Evolutionary conservation across 2,888 invertebrate genomes (phyloP), one percentile per base, ranked within the genome.

Genomic region (Linnaemya vulpina): DNA sequence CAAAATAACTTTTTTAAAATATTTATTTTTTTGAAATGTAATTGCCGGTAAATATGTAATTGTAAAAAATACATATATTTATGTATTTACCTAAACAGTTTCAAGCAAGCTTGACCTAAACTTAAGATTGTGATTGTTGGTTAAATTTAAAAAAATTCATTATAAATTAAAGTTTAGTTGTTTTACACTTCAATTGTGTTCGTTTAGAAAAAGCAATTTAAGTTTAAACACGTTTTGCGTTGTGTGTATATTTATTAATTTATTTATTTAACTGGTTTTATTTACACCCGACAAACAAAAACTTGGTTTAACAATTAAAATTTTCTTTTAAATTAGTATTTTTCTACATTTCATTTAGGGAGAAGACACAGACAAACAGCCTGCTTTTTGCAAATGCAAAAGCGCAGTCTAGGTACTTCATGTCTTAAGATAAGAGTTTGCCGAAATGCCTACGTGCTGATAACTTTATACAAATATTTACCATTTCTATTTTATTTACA

Each of bases 391-490:
- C 77, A 85, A 82, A 81, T 84, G 67, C 51, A 74, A 77, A 80
- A 68, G 40, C n/a, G 53, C n/a, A 20, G n/a, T 65, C 49, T 58
- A 51, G 25, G 35, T 62, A 73, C 40, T 75, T 80, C 70, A 46
- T 60, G 62, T 49, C 25, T 70, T 58, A 2, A 77, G 85, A 85
- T 85, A 85, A 85, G 81, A 70, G 78, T 65, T 78, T 82, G 78
- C 81, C 85, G 81, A 85, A 85, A 78, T 78, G 81, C 71, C 78
- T 81, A 86, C 68, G 77, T 83, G 80, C 80, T 86, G 86, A 86
- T 86, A 83, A 79, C 62, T 43, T 71, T 58, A 73, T 51, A 17
- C 35, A 43, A 76, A 70, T 35, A 53, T 73, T 84, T 71, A 17
- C 76, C 73, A 40, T 68, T 51, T 43, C 35, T 49, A 35, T 67